Evolutionary conservation across 1,140 invertebrate species (phyloP).

Genomic region (Drosophila paulistorum): DNA sequence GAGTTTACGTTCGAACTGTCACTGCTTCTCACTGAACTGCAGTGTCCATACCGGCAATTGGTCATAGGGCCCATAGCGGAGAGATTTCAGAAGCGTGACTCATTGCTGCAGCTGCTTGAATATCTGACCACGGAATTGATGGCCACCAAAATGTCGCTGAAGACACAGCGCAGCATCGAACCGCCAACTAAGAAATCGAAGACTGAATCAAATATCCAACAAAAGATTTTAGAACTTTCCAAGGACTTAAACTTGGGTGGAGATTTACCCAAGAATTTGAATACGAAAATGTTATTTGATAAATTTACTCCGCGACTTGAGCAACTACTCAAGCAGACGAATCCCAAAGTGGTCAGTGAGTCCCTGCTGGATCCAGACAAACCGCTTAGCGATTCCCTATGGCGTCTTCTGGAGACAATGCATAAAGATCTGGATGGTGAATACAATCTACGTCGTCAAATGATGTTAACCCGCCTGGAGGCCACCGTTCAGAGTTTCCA

Average conservation of each 20-base stretch:
- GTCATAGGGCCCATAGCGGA: constrained; percentile 84
- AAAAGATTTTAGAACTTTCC: constrained; percentile 89
- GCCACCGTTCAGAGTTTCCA: constrained; percentile 97
- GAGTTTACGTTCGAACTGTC: constrained; percentile 94
- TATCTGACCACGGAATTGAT: constrained; percentile 92
- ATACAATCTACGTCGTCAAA: constrained; percentile 92
- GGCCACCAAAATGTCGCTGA: constrained; percentile 89
- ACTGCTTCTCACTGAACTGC: constrained; percentile 93
- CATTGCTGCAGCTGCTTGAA: constrained; percentile 89
- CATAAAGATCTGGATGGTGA: constrained; percentile 91
- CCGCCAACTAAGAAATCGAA: constrained; percentile 83
- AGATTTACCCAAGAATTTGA: constrained; percentile 93
- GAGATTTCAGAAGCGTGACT: constrained; percentile 87
- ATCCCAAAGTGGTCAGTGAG: constrained; percentile 86
- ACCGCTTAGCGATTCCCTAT: constrained; percentile 90
- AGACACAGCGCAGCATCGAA: constrained; percentile 85
- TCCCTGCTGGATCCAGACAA: constrained; percentile 89
- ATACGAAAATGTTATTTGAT: constrained; percentile 89
- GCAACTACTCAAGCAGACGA: constrained; percentile 87
- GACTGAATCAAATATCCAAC: constrained; percentile 92
- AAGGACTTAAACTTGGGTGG: constrained; percentile 89
- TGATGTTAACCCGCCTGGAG: constrained; percentile 95
- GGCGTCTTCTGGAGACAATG: constrained; percentile 88
- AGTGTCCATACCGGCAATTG: constrained; percentile 89
- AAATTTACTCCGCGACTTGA: constrained; percentile 90